Conservation (phyloP, 2,797 vertebrate genomes). For the Chelon auratus region DNA sequence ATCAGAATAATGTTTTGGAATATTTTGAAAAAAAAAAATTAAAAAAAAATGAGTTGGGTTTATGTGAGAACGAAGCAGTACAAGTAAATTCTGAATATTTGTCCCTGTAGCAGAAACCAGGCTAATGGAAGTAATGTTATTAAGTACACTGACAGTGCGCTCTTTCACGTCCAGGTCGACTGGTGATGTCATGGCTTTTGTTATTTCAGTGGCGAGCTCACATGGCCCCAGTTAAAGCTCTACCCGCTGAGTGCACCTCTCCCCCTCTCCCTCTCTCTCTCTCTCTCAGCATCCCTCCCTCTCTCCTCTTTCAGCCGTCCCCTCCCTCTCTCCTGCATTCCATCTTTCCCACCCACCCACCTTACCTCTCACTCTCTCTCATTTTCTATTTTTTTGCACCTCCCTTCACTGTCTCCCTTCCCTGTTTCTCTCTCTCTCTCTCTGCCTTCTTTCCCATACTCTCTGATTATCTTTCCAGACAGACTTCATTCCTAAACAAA, state of each 20-base stretch:
- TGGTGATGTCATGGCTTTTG: constrained; percentile 71
- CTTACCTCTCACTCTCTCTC: constrained; percentile 54
- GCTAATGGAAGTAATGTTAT: constrained; percentile 42
- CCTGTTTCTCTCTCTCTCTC: neutral
- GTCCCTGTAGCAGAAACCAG: constrained; percentile 32
- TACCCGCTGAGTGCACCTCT: constrained; percentile 44
- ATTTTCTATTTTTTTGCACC: constrained; percentile 47
- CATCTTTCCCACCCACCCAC: constrained; percentile 66
- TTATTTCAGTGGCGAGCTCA: constrained; percentile 68
- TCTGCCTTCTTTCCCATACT: constrained; percentile 23
- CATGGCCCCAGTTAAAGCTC: constrained; percentile 64
- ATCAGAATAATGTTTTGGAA: neutral
- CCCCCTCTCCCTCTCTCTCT: constrained; percentile 32
- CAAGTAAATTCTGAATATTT: constrained; percentile 20
- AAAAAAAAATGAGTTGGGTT: neutral
- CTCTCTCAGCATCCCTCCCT: constrained; percentile 43
- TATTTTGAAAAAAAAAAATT: neutral
- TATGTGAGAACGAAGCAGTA: neutral
- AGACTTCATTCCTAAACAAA: constrained; percentile 72
- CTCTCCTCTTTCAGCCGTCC: constrained; percentile 50
- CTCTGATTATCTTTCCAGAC: constrained; percentile 80
- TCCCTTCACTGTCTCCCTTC: constrained; percentile 28
- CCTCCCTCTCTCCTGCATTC: constrained; percentile 65
- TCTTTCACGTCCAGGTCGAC: constrained; percentile 44
- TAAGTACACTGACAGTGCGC: constrained; percentile 41